Conservation (phyloP, 2,113 vertebrate genomes). For the Cisticola juncidis region DNA sequence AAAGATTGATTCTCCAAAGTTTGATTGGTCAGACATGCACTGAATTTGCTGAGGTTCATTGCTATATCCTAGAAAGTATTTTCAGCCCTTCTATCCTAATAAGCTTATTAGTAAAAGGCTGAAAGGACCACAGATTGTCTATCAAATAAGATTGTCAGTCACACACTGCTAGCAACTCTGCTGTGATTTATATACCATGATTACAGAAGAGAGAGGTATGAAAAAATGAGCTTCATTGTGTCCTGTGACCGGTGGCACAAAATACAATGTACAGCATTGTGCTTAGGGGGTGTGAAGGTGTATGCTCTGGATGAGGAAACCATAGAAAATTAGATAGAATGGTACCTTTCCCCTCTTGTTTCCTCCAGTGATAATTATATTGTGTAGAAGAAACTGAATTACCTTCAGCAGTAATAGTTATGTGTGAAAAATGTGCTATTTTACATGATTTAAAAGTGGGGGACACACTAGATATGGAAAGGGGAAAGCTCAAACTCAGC, state of each 20-base stretch:
- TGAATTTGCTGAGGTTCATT: slow-evolving; percentile 78
- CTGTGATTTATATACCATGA: slow-evolving; percentile 69
- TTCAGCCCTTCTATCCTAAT: slow-evolving; percentile 73
- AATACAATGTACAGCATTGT: slow-evolving; percentile 49
- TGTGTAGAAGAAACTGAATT: slow-evolving; percentile 36
- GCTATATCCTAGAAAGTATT: slow-evolving; percentile 71
- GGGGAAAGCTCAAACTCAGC: background rate
- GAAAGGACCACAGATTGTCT: slow-evolving; percentile 79
- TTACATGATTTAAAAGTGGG: background rate
- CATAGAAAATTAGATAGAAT: slow-evolving; percentile 58
- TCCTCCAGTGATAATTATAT: slow-evolving; percentile 59
- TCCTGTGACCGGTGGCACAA: slow-evolving; percentile 48
- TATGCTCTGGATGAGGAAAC: slow-evolving; percentile 53
- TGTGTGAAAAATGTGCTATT: slow-evolving; percentile 21
- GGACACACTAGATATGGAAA: background rate
- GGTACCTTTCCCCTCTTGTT: background rate
- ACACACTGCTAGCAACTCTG: slow-evolving; percentile 72
- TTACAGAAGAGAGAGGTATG: slow-evolving; percentile 49
- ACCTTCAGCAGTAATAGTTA: background rate
- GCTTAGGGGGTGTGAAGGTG: background rate
- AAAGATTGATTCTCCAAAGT: slow-evolving; percentile 80
- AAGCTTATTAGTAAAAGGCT: slow-evolving; percentile 83
- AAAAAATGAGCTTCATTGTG: slow-evolving; percentile 57
- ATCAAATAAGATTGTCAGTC: slow-evolving; percentile 77
- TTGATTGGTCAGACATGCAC: slow-evolving; percentile 76